These are phyloP conservation scores for Gallinago paraguaiae DNA, from an alignment of 2,113 vertebrate genomes.

Conservation along the genomic window DNA sequence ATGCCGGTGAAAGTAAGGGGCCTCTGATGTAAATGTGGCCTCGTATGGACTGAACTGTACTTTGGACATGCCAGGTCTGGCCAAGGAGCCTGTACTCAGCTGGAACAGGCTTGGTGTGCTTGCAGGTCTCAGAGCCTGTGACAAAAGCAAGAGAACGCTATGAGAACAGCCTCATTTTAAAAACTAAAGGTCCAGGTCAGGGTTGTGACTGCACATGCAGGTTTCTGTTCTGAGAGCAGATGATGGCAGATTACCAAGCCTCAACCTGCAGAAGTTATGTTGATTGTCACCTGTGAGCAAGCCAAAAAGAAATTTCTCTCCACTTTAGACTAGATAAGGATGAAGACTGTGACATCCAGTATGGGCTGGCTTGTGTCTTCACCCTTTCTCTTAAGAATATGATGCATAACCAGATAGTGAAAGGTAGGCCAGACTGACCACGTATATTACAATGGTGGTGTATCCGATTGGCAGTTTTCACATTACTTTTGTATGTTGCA, in stretches of 20 bases:
- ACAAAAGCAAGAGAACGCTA: neutral
- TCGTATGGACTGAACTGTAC: neutral
- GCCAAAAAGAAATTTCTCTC: neutral
- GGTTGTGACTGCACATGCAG: fast-evolving
- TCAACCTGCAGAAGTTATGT: neutral
- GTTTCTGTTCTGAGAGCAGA: neutral
- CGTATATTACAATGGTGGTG: neutral
- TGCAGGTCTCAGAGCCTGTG: neutral
- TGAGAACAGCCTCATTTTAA: neutral
- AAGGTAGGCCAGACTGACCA: neutral
- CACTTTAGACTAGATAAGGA: neutral
- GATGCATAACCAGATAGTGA: neutral
- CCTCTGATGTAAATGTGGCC: neutral
- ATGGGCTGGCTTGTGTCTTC: neutral
- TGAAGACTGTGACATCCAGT: neutral
- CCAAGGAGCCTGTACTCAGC: neutral
- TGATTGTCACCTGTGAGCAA: neutral
- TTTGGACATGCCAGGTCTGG: neutral
- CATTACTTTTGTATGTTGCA: neutral
- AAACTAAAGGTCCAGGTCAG: neutral
- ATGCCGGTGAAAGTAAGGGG: neutral
- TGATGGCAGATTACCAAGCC: neutral
- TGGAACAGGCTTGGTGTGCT: fast-evolving
- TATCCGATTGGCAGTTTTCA: neutral
- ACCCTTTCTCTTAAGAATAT: neutral